Conservation (phyloP, 2,888 invertebrate species). For the Hyposoter didymator region DNA sequence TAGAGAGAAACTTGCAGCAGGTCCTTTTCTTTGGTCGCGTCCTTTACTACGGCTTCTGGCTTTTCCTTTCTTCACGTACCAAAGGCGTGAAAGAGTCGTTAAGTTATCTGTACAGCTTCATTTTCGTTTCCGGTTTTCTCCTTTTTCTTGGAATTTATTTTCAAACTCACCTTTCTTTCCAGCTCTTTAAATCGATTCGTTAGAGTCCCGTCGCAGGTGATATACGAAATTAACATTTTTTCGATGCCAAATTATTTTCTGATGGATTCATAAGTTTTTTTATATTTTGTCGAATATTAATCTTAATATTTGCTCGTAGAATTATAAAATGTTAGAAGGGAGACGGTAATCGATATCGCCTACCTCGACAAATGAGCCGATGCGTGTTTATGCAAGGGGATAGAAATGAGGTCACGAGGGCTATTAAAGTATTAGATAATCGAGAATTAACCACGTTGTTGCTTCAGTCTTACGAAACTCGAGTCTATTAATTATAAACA, state of each 20-base stretch:
- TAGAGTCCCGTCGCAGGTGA: background rate
- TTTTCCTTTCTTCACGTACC: conserved; percentile 14
- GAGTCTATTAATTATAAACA: conserved; percentile 15
- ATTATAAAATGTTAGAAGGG: background rate
- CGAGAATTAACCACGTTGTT: conserved; percentile 45
- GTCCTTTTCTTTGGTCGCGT: conserved; percentile 36
- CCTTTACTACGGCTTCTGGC: conserved; percentile 21
- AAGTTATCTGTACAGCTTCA: conserved; percentile 54
- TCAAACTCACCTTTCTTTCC: background rate
- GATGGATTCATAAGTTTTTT: background rate
- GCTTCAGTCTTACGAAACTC: background rate
- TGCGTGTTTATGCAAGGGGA: conserved; percentile 42
- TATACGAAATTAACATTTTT: background rate
- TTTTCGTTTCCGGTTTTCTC: conserved; percentile 48
- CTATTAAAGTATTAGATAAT: conserved; percentile 62
- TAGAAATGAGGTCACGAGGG: conserved; percentile 53
- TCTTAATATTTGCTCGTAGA: background rate
- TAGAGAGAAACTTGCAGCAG: conserved; percentile 35
- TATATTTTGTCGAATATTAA: background rate
- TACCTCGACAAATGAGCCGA: conserved; percentile 26
- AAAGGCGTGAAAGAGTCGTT: conserved; percentile 71
- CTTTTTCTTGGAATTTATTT: conserved; percentile 1
- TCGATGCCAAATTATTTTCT: background rate
- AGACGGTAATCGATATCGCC: background rate
- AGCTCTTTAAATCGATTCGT: background rate